These are phyloP conservation scores for Hylomyscus alleni DNA, from an alignment of 2,797 vertebrate species.

Conservation along the genomic window DNA sequence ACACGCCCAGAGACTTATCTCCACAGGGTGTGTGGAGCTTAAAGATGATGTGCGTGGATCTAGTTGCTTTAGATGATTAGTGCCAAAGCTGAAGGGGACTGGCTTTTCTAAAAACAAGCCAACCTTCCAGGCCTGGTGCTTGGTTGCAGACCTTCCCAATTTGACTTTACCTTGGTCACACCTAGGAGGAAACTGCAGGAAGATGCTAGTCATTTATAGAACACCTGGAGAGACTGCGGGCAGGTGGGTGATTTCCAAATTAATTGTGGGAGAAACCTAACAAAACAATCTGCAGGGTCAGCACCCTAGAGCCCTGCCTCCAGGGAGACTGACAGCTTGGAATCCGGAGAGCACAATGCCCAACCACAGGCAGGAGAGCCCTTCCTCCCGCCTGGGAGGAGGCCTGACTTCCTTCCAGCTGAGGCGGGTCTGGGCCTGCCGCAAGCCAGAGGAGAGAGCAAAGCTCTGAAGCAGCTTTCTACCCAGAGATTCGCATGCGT, in stretches of 20 bases:
- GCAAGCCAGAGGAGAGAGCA: constrained; percentile 39
- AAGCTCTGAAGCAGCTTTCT: constrained; percentile 60
- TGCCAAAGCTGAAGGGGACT: constrained; percentile 32
- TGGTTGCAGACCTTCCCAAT: background rate
- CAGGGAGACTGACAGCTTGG: constrained; percentile 77
- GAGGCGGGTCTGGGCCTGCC: constrained; percentile 80
- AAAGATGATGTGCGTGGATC: constrained; percentile 26
- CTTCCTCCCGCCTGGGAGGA: constrained; percentile 68
- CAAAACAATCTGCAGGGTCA: constrained; percentile 81
- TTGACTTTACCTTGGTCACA: background rate
- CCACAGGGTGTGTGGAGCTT: background rate
- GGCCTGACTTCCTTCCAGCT: constrained; percentile 76
- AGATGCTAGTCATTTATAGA: constrained; percentile 62
- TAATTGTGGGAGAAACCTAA: constrained; percentile 80
- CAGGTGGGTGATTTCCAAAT: constrained; percentile 82
- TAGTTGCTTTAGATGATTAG: constrained; percentile 23
- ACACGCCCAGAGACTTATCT: constrained; percentile 17
- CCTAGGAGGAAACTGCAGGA: constrained; percentile 24
- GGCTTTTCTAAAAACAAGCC: constrained; percentile 30
- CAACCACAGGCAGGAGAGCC: constrained; percentile 74
- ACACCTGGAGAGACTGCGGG: constrained; percentile 78
- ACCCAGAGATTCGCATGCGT: constrained; percentile 5
- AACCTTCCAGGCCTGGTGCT: background rate
- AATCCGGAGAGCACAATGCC: constrained; percentile 76
- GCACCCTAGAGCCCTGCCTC: constrained; percentile 60